Conservation (phyloP, 2,113 vertebrate genomes). For the Podilymbus podiceps region DNA sequence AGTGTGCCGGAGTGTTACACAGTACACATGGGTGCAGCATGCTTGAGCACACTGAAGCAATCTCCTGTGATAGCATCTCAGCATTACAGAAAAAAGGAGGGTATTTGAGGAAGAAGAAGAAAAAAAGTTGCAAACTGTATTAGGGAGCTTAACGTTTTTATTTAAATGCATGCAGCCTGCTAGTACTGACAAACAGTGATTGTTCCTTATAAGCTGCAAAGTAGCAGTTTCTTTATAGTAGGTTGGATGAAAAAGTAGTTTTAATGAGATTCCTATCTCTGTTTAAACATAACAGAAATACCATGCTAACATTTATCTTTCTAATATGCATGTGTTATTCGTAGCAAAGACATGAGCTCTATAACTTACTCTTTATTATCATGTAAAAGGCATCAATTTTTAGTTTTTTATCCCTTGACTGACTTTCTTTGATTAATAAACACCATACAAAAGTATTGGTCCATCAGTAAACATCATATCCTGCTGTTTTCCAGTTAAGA, state of each 20-base stretch:
- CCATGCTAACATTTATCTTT: background rate
- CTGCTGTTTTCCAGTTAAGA: background rate
- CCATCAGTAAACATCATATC: background rate
- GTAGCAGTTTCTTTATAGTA: background rate
- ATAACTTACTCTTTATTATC: background rate
- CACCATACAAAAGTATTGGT: background rate
- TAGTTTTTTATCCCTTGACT: background rate
- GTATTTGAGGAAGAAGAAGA: background rate
- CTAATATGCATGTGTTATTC: background rate
- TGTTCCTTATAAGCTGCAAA: background rate
- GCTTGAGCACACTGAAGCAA: background rate
- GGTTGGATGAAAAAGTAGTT: background rate
- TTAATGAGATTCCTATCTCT: background rate
- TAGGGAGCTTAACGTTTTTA: fast-evolving
- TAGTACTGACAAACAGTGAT: background rate
- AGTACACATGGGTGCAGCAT: background rate
- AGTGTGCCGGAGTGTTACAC: background rate
- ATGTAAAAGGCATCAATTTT: background rate
- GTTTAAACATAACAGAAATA: background rate
- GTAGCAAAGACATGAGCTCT: background rate
- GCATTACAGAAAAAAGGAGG: background rate
- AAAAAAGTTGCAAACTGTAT: background rate
- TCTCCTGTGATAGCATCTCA: background rate
- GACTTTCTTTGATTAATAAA: background rate
- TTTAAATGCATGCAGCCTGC: background rate